Percentiles rank a stretch among this genome's conserved stretches.
These are phyloP conservation scores for Sphaerophoria rueppellii DNA, from an alignment of 2,888 invertebrate genomes.

Conservation along the genomic window DNA sequence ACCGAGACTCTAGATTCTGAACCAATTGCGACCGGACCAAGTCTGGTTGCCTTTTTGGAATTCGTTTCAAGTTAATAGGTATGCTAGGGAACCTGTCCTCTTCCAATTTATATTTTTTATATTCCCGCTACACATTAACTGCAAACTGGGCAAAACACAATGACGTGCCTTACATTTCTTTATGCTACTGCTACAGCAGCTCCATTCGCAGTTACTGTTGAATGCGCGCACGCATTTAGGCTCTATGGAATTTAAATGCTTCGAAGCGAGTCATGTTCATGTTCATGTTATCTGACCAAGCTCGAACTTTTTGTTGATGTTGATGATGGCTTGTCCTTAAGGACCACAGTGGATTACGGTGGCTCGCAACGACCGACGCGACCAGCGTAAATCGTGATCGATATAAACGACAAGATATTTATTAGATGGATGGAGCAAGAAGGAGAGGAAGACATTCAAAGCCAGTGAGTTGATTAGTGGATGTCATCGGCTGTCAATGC, in stretches of 20 bases:
- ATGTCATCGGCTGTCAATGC: conserved; percentile 34
- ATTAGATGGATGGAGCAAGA: neutral
- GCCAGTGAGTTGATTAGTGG: conserved; percentile 27
- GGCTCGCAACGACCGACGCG: too few species aligned
- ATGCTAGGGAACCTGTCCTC: conserved; percentile 37
- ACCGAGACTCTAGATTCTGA: neutral
- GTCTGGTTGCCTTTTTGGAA: conserved; percentile 41
- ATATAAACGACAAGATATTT: conserved; percentile 3
- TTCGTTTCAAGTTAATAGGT: conserved; percentile 31
- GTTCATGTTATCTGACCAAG: conserved; percentile 43
- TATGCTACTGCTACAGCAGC: conserved; percentile 4
- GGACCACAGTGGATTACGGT: conserved; percentile 1
- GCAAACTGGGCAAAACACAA: neutral
- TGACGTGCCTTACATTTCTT: conserved; percentile 19
- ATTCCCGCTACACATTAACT: conserved; percentile 1
- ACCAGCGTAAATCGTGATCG: neutral
- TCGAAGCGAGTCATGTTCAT: conserved; percentile 36
- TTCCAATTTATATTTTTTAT: conserved; percentile 28
- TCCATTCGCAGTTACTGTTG: neutral
- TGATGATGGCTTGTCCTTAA: conserved; percentile 40
- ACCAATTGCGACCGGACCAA: neutral
- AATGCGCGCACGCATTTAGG: conserved; percentile 41
- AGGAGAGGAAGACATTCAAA: too few species aligned
- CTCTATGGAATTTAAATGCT: conserved; percentile 61
- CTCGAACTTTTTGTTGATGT: neutral